phyloP scores from a whole-genome alignment of 2,113 vertebrate species.

The Apteryx owenii region DNA sequence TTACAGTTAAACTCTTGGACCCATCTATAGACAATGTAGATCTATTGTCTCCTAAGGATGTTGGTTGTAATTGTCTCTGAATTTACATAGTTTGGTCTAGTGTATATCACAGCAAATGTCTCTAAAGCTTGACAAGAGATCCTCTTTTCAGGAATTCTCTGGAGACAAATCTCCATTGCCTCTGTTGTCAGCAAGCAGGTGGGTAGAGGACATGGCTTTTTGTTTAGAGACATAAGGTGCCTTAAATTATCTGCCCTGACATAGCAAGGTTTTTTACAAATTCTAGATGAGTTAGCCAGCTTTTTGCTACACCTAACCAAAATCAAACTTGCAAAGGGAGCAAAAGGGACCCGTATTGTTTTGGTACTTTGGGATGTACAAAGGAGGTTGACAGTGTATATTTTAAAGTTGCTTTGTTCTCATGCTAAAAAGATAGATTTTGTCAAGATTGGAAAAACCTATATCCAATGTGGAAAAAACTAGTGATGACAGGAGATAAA shows the following conservation, averaged over 20 bases:
- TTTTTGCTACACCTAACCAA: background rate
- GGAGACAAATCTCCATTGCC: background rate
- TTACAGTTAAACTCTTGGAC: background rate
- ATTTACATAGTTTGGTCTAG: background rate
- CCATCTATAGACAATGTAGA: background rate
- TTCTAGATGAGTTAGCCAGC: background rate
- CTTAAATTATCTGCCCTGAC: background rate
- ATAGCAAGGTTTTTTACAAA: background rate
- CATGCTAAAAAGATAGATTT: background rate
- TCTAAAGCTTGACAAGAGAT: background rate
- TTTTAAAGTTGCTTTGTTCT: background rate
- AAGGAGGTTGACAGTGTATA: background rate
- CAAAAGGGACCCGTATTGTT: background rate
- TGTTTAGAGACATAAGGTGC: background rate
- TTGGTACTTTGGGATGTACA: background rate
- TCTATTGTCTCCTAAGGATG: background rate
- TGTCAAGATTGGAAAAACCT: background rate
- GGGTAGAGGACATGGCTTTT: background rate
- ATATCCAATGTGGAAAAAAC: background rate
- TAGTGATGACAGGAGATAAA: background rate
- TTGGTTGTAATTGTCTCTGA: background rate
- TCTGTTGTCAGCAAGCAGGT: background rate
- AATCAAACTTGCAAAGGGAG: background rate
- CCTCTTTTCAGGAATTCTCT: background rate
- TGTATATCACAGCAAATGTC: background rate